Conservation (phyloP, 2,797 vertebrate species). For the Myotis planiceps region DNA sequence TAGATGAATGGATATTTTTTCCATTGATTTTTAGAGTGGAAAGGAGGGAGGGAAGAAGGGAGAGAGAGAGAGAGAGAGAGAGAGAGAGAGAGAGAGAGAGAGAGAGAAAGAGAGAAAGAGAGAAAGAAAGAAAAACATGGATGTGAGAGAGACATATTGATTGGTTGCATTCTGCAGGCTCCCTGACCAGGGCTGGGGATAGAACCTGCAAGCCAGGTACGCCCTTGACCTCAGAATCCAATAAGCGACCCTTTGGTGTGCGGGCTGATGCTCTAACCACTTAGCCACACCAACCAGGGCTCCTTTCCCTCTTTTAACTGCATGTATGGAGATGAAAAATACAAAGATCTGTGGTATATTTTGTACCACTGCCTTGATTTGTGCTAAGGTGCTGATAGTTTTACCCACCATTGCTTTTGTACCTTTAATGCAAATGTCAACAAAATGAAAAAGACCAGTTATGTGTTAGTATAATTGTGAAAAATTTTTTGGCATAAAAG, state of each 20-base stretch:
- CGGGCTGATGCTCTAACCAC: too few species aligned
- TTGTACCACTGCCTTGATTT: not conserved
- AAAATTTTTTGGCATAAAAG: not conserved
- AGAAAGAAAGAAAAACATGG: not conserved
- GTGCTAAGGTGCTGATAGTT: not conserved
- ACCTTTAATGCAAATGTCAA: not conserved
- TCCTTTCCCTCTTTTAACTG: not conserved
- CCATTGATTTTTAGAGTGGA: too few species aligned
- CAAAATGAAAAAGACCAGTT: not conserved
- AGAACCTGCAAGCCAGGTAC: too few species aligned
- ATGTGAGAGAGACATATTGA: not conserved
- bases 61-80: too few species aligned
- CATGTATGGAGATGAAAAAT: not conserved
- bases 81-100: too few species aligned
- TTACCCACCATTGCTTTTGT: not conserved
- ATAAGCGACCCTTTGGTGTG: too few species aligned
- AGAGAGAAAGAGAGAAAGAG: not conserved
- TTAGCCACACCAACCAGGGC: too few species aligned
- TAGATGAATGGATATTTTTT: too few species aligned
- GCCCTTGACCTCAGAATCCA: too few species aligned
- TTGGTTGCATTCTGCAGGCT: too few species aligned
- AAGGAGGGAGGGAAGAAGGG: too few species aligned
- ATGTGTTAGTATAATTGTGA: not conserved
- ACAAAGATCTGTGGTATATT: not conserved
- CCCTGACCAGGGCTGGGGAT: too few species aligned